Base-by-base conservation (phyloP, 2,113 vertebrate genomes). In the Spea multiplicata region DNA sequence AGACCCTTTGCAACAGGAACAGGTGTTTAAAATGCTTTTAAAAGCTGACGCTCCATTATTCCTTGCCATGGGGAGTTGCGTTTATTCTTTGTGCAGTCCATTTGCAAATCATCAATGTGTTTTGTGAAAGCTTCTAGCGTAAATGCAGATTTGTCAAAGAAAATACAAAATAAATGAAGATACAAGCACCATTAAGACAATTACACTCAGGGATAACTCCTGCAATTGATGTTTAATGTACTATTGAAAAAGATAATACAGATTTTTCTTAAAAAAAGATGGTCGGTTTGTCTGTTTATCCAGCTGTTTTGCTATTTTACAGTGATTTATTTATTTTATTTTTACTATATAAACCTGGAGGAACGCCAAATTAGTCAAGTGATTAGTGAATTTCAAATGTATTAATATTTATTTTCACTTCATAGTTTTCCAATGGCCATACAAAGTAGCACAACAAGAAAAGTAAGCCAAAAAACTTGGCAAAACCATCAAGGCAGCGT, bases 1-100 rank as follows among this genome's bases (percentile, higher is more conserved):
- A 64, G 61, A 5, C 61, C 17, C 61, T 64, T 64, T 64, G 16
- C 61, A 64, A 16, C 61, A 64, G 61, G 61, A 64, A 64, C 61
- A 64, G n/a, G 61, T 64, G 61, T 64, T 64, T 64, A 64, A 16
- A 64, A 64, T 64, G 61, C 61, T 64, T 64, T 16, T 64, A 16
- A 64, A 64, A 17, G 61, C 17, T 30, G 55, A 2, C 4, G 30
- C 5, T 17, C 4, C 61, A 17, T 64, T 64, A 64, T 64, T 64
- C 16, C 61, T 17, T 64, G 17, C 61, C 17, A 64, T 6, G 5
- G 61, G 61, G 61, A 64, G 61, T 30, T 3, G 6, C 30, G 61
- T 64, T 30, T 64, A 3, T 16, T 16, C 61, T 64, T 6, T 64
- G 61, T 64, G 61, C 8, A 30, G 61, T 64, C 61, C n/a, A 64